Evolutionary conservation across 2,797 vertebrate genomes (phyloP).

Genomic region (Pipistrellus kuhlii): DNA sequence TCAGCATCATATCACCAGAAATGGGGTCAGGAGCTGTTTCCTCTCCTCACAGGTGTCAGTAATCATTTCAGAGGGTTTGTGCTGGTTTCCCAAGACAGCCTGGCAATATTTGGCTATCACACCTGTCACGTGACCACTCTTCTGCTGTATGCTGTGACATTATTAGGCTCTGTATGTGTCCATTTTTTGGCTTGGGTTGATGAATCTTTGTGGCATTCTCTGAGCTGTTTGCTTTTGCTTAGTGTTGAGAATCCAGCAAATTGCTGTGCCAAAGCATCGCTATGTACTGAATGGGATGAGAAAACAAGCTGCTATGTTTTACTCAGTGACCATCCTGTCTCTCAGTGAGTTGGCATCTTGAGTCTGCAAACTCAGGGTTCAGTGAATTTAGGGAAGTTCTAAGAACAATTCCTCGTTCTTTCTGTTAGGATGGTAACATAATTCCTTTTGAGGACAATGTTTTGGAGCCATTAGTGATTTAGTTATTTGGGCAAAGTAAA

Average conservation of each 20-base stretch:
- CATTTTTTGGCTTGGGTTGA: not conserved
- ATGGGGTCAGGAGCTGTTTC: not conserved
- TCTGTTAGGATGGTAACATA: not conserved
- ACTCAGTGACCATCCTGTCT: not conserved
- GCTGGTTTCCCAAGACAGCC: not conserved
- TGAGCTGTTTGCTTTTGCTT: not conserved
- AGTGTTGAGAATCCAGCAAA: not conserved
- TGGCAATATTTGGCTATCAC: not conserved
- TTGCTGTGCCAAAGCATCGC: not conserved
- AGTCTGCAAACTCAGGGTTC: not conserved
- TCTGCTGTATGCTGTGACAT: not conserved
- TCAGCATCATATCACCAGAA: not conserved
- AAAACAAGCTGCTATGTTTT: not conserved
- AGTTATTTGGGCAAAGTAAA: conserved; percentile 41
- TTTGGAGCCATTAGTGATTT: not conserved
- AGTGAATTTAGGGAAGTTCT: conserved; percentile 20
- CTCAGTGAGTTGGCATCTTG: not conserved
- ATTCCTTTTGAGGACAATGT: not conserved
- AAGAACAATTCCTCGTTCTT: not conserved
- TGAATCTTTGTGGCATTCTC: not conserved
- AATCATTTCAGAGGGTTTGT: not conserved
- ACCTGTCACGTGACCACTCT: not conserved
- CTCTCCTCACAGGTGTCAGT: accelerated
- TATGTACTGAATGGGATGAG: not conserved
- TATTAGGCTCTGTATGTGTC: not conserved